Percentiles rank a stretch among this genome's conserved stretches.
These are phyloP conservation scores for Amiota communis DNA, from an alignment of 2,888 invertebrate genomes.

Conservation along the genomic window DNA sequence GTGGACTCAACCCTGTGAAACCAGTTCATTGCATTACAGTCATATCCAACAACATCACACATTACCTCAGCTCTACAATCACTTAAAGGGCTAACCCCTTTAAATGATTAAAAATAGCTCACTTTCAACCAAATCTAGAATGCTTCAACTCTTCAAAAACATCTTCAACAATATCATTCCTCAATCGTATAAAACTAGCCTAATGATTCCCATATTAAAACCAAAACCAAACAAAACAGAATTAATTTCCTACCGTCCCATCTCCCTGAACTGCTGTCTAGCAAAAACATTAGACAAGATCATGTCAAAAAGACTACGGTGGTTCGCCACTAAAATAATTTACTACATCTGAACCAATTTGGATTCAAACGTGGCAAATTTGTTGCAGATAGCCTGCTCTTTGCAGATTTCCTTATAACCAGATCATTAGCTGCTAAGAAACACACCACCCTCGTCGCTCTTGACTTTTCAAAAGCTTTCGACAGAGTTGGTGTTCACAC, in stretches of 20 bases:
- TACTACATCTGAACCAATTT: too few species aligned
- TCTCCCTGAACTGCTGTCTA: constrained; percentile 32
- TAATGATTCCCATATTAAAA: too few species aligned
- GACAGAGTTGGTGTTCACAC: too few species aligned
- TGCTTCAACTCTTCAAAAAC: background rate
- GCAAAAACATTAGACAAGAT: constrained; percentile 34
- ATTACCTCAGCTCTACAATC: background rate
- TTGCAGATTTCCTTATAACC: too few species aligned
- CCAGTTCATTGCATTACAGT: background rate
- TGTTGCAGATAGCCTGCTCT: too few species aligned
- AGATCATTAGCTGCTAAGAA: too few species aligned
- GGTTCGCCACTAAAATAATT: background rate
- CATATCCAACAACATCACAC: too few species aligned
- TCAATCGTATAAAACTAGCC: too few species aligned
- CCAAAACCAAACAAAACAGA: constrained; percentile 34
- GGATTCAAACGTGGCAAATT: too few species aligned
- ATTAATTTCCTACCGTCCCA: constrained; percentile 39
- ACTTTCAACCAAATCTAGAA: constrained; percentile 15
- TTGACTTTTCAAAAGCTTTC: too few species aligned
- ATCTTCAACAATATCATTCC: too few species aligned
- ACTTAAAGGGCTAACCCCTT: constrained; percentile 29
- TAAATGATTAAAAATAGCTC: constrained; percentile 38
- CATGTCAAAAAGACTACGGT: constrained; percentile 36
- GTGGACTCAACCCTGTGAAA: background rate
- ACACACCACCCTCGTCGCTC: too few species aligned